A percentile compares a stretch with the other conserved stretches of the same genome.
These are phyloP conservation scores for Megastigmus dorsalis DNA, from an alignment of 2,888 invertebrate genomes.

Conservation along the genomic window DNA sequence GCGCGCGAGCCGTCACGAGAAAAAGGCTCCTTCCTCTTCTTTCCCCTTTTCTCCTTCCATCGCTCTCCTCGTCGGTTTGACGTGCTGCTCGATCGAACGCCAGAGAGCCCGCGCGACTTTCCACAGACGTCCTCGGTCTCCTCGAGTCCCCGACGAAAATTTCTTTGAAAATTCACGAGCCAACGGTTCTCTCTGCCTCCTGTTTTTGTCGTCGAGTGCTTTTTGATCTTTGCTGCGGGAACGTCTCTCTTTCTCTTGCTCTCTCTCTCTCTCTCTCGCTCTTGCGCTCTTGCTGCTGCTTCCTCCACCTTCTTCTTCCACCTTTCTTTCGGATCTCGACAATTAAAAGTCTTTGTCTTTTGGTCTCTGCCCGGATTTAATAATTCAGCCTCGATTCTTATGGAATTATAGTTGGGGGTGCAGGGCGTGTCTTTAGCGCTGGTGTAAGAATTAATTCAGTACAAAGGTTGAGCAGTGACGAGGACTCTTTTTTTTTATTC, in stretches of 20 bases:
- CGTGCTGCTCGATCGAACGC: constrained; percentile 12
- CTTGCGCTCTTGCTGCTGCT: too few relatives aligned
- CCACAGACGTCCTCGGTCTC: not conserved
- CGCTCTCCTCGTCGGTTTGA: not conserved
- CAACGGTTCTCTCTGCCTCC: not conserved
- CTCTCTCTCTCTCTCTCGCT: too few relatives aligned
- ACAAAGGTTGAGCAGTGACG: too few relatives aligned
- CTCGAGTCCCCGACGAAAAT: too few relatives aligned
- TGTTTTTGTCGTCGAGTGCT: constrained; percentile 18
- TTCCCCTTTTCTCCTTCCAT: not conserved
- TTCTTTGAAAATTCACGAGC: constrained; percentile 36
- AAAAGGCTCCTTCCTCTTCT: constrained; percentile 15
- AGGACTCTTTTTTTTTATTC: too few relatives aligned
- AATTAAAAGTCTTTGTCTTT: constrained; percentile 29
- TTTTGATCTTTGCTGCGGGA: constrained; percentile 21
- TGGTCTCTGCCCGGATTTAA: not conserved
- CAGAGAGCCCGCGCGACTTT: too few relatives aligned
- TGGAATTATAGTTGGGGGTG: not conserved
- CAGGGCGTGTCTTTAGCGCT: too few relatives aligned
- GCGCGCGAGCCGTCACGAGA: not conserved
- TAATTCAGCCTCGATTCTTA: not conserved
- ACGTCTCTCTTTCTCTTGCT: not conserved
- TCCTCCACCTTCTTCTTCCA: not conserved
- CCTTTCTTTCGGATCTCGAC: not conserved
- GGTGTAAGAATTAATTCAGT: too few relatives aligned